Percentiles rank a stretch among this genome's conserved stretches.
phyloP scores from a whole-genome alignment of 2,797 vertebrate genomes.

The Sebastes iracundus region DNA sequence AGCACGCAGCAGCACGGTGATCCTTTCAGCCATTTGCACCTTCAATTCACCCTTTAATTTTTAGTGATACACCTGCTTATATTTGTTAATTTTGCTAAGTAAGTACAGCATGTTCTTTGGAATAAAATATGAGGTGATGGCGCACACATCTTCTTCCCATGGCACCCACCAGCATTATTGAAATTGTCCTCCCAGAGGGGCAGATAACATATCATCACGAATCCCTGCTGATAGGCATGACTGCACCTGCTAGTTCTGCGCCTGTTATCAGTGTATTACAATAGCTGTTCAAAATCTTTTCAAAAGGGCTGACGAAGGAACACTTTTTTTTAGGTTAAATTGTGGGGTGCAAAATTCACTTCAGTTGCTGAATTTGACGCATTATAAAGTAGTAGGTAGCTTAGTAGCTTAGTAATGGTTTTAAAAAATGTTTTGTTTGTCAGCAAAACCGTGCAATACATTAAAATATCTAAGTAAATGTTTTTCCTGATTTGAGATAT shows the following conservation, averaged over 20 bases:
- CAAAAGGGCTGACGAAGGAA: not conserved
- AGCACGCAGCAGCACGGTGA: not conserved
- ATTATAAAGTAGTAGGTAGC: not conserved
- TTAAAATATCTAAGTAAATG: not conserved
- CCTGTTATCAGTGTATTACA: not conserved
- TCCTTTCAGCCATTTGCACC: slow-evolving; percentile 9
- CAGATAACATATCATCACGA: slow-evolving; percentile 11
- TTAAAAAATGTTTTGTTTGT: not conserved
- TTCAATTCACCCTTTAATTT: not conserved
- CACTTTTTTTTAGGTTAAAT: not conserved
- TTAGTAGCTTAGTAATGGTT: not conserved
- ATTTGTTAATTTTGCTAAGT: slow-evolving; percentile 1
- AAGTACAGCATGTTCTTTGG: not conserved
- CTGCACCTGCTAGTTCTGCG: slow-evolving; percentile 1
- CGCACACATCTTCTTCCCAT: not conserved
- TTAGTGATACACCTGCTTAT: not conserved
- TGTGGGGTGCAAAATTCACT: not conserved
- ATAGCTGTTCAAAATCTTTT: not conserved
- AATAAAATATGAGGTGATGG: not conserved
- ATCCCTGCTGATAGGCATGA: slow-evolving; percentile 19
- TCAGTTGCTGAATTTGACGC: not conserved
- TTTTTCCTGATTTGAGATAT: not conserved
- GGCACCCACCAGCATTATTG: slow-evolving; percentile 7
- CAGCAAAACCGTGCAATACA: not conserved
- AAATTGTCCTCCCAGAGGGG: not conserved